A percentile compares a stretch with the other conserved stretches of the same genome.
Conservation (phyloP, 2,113 vertebrate genomes). For the Megaceryle maxima region DNA sequence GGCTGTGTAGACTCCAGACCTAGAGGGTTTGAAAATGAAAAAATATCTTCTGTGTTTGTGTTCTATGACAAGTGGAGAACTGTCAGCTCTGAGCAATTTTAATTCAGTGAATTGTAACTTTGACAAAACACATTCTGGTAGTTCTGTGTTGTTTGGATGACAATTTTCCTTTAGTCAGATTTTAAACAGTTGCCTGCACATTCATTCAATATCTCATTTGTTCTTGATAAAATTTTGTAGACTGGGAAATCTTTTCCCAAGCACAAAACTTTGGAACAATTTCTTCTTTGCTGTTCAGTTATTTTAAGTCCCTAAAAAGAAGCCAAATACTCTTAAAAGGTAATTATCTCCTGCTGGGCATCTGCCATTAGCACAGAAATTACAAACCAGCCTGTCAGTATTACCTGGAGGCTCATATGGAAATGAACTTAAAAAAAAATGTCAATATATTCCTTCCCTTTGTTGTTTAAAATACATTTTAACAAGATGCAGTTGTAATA, state of each 20-base stretch:
- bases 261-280: neutral
- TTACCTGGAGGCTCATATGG: neutral
- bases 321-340: conserved; percentile 18
- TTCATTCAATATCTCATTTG: neutral
- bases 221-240: neutral
- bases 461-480: neutral
- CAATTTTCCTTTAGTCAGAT: neutral
- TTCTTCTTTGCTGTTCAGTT: neutral
- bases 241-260: neutral
- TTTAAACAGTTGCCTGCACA: neutral
- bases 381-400: neutral
- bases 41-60: neutral
- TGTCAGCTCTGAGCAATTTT: neutral
- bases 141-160: neutral
- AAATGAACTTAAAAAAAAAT: neutral
- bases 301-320: neutral
- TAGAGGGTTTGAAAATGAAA: neutral
- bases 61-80: neutral
- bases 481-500: neutral
- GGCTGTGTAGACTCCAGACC: neutral
- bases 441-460: neutral
- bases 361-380: neutral
- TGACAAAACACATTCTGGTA: neutral
- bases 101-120: neutral
- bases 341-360: conserved; percentile 32